Evolutionary conservation across 2,113 vertebrate species (phyloP).

Genomic region (Bettongia penicillata): DNA sequence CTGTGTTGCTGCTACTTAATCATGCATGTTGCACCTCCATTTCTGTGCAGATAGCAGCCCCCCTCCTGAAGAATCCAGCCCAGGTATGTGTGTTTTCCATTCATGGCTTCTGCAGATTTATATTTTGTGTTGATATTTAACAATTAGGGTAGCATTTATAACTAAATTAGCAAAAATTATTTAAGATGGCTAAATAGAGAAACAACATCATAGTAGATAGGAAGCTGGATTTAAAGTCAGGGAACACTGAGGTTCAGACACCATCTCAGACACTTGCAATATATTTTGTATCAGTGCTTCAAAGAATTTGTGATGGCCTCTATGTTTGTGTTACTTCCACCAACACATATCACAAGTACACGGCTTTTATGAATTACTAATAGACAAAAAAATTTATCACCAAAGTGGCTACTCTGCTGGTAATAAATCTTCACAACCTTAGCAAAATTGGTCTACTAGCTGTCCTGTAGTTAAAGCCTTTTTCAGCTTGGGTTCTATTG

Average conservation of each 20-base stretch:
- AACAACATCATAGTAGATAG: neutral
- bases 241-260: neutral
- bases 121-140: neutral
- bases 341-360: neutral
- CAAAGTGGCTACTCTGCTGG: neutral
- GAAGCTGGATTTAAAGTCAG: neutral
- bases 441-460: neutral
- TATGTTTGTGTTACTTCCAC: neutral
- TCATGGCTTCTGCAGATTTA: conserved; percentile 77
- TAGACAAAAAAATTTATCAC: neutral
- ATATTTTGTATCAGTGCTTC: neutral
- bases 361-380: neutral
- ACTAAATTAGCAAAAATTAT: neutral
- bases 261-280: neutral
- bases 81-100: conserved; percentile 91
- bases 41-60: conserved; percentile 96
- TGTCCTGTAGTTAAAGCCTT: neutral
- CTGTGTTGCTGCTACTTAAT: conserved; percentile 89
- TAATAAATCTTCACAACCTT: neutral
- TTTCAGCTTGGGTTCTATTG: neutral
- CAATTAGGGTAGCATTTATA: neutral
- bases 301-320: neutral
- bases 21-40: conserved; percentile 93
- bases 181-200: neutral
- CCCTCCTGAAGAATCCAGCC: conserved; percentile 90